phyloP scores from a whole-genome alignment of 64 coral and sea anemone species.

The Porites australiensis region DNA sequence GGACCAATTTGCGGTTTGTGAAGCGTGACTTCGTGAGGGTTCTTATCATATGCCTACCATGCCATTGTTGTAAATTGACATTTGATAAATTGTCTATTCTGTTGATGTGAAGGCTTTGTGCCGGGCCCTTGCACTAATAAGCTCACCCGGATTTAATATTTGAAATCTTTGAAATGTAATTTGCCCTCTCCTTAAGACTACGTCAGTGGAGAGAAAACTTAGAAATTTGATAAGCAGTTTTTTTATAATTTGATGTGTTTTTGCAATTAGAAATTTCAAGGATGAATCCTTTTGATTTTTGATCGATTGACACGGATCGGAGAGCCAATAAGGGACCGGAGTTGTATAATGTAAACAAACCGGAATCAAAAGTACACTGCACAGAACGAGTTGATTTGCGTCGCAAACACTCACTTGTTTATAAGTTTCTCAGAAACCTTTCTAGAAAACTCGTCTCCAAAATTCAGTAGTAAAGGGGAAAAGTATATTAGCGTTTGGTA shows the following conservation, averaged over 20 bases:
- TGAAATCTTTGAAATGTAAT: too few relatives aligned
- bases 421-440: neutral
- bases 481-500: too few relatives aligned
- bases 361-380: neutral
- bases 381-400: neutral
- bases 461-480: too few relatives aligned
- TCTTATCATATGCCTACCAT: neutral
- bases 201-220: too few relatives aligned
- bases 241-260: too few relatives aligned
- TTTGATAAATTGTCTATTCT: neutral
- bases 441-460: neutral
- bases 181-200: too few relatives aligned
- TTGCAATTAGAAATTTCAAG: too few relatives aligned
- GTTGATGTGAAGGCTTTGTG: neutral
- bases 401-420: neutral
- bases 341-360: neutral
- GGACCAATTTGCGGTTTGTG: neutral
- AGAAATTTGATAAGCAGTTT: too few relatives aligned
- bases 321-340: too few relatives aligned
- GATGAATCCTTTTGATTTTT: too few relatives aligned
- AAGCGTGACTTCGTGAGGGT: neutral
- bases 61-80: slow-evolving; percentile 26
- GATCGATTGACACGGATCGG: too few relatives aligned
- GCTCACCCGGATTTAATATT: too few relatives aligned
- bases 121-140: neutral